phyloP scores from a whole-genome alignment of 2,888 invertebrate species.

The Matsumyia berberina region DNA sequence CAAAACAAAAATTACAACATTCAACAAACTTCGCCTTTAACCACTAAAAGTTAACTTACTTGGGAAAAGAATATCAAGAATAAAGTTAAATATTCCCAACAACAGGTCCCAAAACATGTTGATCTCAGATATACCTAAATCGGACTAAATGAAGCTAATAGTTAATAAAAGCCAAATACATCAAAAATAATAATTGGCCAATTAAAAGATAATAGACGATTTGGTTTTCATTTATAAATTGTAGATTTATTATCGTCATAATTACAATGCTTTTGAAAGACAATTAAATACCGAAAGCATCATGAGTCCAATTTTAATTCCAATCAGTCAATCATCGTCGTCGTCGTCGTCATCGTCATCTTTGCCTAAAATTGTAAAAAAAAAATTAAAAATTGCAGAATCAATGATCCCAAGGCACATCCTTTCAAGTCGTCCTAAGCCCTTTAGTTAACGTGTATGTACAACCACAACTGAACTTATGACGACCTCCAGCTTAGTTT shows the following conservation, averaged over 20 bases:
- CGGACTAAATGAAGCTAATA: background rate
- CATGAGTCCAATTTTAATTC: background rate
- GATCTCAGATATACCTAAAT: background rate
- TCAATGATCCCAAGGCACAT: background rate
- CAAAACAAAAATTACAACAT: conserved; percentile 5
- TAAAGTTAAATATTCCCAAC: conserved; percentile 59
- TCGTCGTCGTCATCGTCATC: background rate
- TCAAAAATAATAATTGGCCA: background rate
- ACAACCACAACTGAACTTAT: too few species aligned
- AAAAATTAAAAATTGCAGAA: background rate
- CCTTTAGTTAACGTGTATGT: too few species aligned
- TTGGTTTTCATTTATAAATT: conserved; percentile 7
- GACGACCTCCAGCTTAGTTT: background rate
- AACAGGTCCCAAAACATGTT: conserved; percentile 62
- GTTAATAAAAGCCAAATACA: background rate
- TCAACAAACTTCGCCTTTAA: background rate
- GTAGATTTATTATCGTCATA: conserved; percentile 27
- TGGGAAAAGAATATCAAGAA: conserved; percentile 55
- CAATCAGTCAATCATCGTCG: conserved; percentile 1
- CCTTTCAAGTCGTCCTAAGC: too few species aligned
- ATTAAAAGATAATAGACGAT: conserved; percentile 2
- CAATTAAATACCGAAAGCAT: background rate
- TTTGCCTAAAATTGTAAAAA: background rate
- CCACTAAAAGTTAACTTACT: conserved; percentile 33
- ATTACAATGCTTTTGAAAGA: conserved; percentile 20